These are phyloP conservation scores for Eupithecia pulchellata DNA, from an alignment of 2,888 invertebrate genomes.

Conservation along the genomic window DNA sequence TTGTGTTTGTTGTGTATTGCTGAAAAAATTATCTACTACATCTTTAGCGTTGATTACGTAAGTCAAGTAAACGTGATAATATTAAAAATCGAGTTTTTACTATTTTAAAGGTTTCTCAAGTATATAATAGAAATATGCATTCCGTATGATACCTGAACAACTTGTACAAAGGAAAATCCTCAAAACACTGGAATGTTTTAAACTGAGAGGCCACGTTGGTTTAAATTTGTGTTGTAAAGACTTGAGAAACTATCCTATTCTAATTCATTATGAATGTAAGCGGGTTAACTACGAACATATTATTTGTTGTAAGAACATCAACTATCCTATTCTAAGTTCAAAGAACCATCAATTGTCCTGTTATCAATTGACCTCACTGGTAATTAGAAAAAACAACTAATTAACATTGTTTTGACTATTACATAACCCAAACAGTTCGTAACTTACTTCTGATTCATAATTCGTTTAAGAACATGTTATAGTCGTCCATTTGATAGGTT, in stretches of 20 bases:
- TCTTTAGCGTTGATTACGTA: neutral
- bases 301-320: too few relatives aligned
- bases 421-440: conserved; percentile 35
- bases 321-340: neutral
- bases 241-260: conserved; percentile 10
- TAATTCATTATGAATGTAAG: too few relatives aligned
- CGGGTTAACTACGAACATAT: too few relatives aligned
- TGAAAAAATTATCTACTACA: neutral
- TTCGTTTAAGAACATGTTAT: conserved; percentile 63
- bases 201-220: too few relatives aligned
- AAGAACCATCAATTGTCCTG: too few relatives aligned
- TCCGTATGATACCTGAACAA: too few relatives aligned
- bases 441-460: conserved; percentile 48
- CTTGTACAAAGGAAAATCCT: too few relatives aligned
- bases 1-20: neutral
- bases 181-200: too few relatives aligned
- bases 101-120: too few relatives aligned
- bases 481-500: conserved; percentile 52
- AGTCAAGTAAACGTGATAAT: too few relatives aligned
- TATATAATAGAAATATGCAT: too few relatives aligned
- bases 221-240: neutral
- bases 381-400: conserved; percentile 24
- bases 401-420: conserved; percentile 31
- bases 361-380: conserved; percentile 21
- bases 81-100: too few relatives aligned